A percentile compares a stretch with the other conserved stretches of the same genome.
These are phyloP conservation scores for Drosophila oshimai DNA, from an alignment of 1,140 invertebrate species.

Conservation along the genomic window DNA sequence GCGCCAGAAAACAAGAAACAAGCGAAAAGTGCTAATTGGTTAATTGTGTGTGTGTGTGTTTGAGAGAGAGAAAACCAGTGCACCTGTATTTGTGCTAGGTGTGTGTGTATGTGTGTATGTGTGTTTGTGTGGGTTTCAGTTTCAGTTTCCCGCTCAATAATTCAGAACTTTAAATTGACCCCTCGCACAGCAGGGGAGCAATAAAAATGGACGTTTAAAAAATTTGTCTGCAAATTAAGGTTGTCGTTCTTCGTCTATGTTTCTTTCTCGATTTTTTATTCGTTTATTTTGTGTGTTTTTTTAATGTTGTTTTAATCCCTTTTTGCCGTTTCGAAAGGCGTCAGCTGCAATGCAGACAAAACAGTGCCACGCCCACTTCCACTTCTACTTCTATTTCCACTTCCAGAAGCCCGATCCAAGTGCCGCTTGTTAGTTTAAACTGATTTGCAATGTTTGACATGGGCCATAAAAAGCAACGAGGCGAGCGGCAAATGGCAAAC, in stretches of 20 bases:
- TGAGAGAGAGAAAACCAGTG: not conserved
- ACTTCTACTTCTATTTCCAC: too few species aligned
- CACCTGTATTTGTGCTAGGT: constrained; percentile 1
- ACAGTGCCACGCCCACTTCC: constrained; percentile 35
- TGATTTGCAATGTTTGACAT: constrained; percentile 81
- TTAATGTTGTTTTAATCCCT: constrained; percentile 47
- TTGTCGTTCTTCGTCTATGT: not conserved
- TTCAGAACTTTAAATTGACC: constrained; percentile 29
- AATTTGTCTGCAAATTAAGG: constrained; percentile 3
- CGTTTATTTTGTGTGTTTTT: not conserved
- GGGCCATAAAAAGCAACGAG: constrained; percentile 76
- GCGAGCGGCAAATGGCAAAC: constrained; percentile 30
- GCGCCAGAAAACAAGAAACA: constrained; percentile 34
- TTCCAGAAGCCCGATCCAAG: constrained; percentile 9
- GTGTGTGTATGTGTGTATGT: not conserved
- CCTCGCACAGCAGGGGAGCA: not conserved
- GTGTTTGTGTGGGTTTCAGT: not conserved
- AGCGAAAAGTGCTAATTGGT: constrained; percentile 45
- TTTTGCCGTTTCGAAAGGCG: constrained; percentile 42
- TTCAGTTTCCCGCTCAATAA: constrained; percentile 23
- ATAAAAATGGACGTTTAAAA: not conserved
- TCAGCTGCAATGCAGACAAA: constrained; percentile 55
- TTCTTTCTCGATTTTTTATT: not conserved
- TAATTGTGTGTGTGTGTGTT: constrained; percentile 34
- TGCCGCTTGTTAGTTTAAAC: constrained; percentile 73